Conservation (phyloP, 2,113 vertebrate genomes). For the Nothocercus julius region DNA sequence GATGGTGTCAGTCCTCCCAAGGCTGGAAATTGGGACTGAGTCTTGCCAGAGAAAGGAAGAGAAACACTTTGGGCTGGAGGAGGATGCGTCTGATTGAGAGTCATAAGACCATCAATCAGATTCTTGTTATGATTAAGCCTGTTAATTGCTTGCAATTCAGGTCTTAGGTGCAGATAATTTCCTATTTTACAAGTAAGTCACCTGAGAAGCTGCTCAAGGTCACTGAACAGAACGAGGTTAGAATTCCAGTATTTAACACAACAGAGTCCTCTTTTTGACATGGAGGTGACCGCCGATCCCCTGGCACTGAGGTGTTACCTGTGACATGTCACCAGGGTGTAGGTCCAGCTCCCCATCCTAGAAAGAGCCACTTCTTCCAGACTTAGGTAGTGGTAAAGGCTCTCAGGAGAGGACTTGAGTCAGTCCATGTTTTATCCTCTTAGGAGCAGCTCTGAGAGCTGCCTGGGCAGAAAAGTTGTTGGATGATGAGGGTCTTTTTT, state of each 20-base stretch:
- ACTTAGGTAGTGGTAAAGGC: fast-evolving
- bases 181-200: background rate
- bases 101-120: background rate
- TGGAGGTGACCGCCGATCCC: background rate
- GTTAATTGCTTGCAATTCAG: constrained; percentile 34
- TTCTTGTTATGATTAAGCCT: constrained; percentile 44
- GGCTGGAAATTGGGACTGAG: background rate
- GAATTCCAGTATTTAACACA: background rate
- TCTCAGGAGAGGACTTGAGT: background rate
- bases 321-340: background rate
- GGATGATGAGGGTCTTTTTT: background rate
- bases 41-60: background rate
- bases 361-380: background rate
- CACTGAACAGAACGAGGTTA: background rate
- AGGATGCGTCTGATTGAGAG: constrained; percentile 21
- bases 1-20: background rate
- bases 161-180: background rate
- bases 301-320: background rate
- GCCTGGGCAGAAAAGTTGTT: background rate
- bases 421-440: background rate
- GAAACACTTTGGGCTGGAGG: constrained; percentile 8
- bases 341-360: fast-evolving
- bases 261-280: background rate
- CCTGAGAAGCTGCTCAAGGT: constrained; percentile 26
- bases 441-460: background rate